Evolutionary conservation across 2,113 vertebrate genomes (phyloP).

Genomic region (Cinclus mexicanus): DNA sequence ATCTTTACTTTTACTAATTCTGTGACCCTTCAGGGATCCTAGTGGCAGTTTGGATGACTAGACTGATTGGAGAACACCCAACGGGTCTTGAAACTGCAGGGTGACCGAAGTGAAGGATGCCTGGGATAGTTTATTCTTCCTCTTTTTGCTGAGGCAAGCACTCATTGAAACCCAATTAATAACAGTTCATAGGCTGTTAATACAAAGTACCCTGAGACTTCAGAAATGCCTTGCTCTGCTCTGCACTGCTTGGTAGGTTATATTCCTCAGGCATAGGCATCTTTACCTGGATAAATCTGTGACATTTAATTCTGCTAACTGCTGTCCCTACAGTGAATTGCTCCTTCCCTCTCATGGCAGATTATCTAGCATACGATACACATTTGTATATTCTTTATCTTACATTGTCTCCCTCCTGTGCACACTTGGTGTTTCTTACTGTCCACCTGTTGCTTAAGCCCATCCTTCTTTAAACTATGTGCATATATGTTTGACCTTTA

Average conservation of each 20-base stretch:
- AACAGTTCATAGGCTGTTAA: conserved; percentile 26
- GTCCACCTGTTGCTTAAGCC: not conserved
- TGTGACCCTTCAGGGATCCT: not conserved
- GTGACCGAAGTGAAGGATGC: not conserved
- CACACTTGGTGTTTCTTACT: not conserved
- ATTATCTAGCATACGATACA: not conserved
- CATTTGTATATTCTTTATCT: not conserved
- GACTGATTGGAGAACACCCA: not conserved
- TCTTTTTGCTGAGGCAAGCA: conserved; percentile 39
- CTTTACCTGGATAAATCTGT: conserved; percentile 12
- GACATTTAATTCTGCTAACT: conserved; percentile 36
- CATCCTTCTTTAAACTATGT: not conserved
- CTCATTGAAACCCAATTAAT: conserved; percentile 10
- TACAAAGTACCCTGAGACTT: conserved; percentile 12
- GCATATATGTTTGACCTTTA: not conserved
- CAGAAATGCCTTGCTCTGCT: not conserved
- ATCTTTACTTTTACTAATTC: not conserved
- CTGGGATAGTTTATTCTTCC: conserved; percentile 9
- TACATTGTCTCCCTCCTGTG: not conserved
- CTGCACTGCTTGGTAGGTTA: not conserved
- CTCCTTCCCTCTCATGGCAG: not conserved
- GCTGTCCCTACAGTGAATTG: not conserved
- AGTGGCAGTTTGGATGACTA: not conserved
- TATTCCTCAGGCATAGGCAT: not conserved
- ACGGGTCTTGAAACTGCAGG: not conserved